Evolutionary conservation across 2,888 invertebrate species (phyloP), one percentile per base, ranked within the genome.

Genomic region (Orthosia cruda): DNA sequence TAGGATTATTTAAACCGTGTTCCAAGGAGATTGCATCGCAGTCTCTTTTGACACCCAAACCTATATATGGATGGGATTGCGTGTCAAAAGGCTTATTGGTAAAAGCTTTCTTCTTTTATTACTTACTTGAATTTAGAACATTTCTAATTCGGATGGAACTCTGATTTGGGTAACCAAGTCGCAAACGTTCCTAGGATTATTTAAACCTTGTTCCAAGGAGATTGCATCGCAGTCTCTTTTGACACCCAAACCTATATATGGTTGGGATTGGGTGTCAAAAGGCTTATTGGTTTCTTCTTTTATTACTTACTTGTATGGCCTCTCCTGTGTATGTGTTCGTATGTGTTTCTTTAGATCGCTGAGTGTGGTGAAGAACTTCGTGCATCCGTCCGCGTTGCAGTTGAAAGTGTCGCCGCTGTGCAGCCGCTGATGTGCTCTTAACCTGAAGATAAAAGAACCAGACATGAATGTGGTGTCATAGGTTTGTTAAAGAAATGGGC

Each of bases 351-450:
- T 98, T 88, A 99, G 97, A 96, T 99, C 99, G 93, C 99, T 99
- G 80, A 99, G 97, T 23, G 99, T 99, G 13, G 99, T 99, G 94
- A 99, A 99, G 94, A 98, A 98, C 93, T 99, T 99, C 80, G 98
- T 97, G 91, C 99, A 99, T 69, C 98, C 98, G 73, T 97, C 97
- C 80, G 98, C 97, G 89, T 98, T 97, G 94, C 99, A 99, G 95
- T 99, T 99, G 93, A 99, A 99, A 12, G 99, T 99, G 93, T 99
- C 98, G 15, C 99, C 99, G 91, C 98, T 99, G 95, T 99, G 99
- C 75, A 99, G 96, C 87, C 99, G 97, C 94, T 99, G 98, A 94
- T 99, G 99, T 69, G 99, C 99, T 93, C 98, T 97, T 89, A 99
- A 97, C 94, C 98, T 97, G 91, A 65, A 93, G 93, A 63, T 32